Evolutionary conservation across 2,113 vertebrate species (phyloP).

Genomic region (Sander vitreus): DNA sequence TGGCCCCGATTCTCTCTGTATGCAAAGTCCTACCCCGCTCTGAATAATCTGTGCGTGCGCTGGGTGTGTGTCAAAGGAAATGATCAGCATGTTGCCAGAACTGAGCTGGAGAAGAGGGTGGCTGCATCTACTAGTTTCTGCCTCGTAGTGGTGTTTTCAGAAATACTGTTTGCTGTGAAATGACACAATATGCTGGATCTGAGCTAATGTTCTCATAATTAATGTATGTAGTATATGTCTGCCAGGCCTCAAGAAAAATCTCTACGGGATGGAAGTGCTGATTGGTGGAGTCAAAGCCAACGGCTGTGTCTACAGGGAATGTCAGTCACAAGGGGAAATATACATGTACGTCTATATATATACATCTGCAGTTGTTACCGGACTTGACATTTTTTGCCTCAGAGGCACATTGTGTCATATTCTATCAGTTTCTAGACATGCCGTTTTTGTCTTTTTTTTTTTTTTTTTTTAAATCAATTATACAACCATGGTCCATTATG

Average conservation of each 20-base stretch:
- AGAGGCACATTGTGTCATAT: conserved; percentile 37
- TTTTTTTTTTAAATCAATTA: conserved; percentile 35
- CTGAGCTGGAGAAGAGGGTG: conserved; percentile 4
- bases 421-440: conserved; percentile 26
- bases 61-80: conserved; percentile 30
- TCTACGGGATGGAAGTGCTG: conserved; percentile 4
- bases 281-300: conserved; percentile 31
- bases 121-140: not conserved
- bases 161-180: conserved; percentile 17
- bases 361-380: conserved; percentile 28
- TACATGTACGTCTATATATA: conserved; percentile 39
- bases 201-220: conserved; percentile 38
- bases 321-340: conserved; percentile 48
- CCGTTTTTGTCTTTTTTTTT: not conserved
- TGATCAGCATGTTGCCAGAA: conserved; percentile 19
- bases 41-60: conserved; percentile 1
- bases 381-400: conserved; percentile 42
- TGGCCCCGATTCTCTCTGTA: conserved; percentile 5
- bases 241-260: conserved; percentile 9
- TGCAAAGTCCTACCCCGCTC: conserved; percentile 4
- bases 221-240: conserved; percentile 28
- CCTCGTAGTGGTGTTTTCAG: not conserved
- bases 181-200: conserved; percentile 37
- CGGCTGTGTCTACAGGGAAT: conserved; percentile 44
- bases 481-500: conserved; percentile 11